These are phyloP conservation scores for Mus caroli DNA, from an alignment of 2,797 vertebrate genomes.

Conservation along the genomic window DNA sequence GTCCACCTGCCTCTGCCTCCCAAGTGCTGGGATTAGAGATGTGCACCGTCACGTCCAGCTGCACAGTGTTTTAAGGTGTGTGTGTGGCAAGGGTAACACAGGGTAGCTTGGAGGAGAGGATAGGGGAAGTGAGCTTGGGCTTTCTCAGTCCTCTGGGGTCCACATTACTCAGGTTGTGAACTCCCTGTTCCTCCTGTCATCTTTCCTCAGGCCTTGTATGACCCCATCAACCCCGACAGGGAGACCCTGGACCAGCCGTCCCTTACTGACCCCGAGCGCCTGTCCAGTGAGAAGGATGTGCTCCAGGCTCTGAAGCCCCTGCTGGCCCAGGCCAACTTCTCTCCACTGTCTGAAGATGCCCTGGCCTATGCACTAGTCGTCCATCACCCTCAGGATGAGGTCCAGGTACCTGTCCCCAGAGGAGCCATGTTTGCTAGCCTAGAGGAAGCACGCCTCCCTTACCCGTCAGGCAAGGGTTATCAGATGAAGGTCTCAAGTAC, in stretches of 20 bases:
- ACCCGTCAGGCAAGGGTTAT: neutral
- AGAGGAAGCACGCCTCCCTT: neutral
- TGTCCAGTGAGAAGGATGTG: conserved; percentile 84
- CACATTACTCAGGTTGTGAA: neutral
- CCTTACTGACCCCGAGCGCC: conserved; percentile 81
- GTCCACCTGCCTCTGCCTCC: neutral
- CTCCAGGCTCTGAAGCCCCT: conserved; percentile 83
- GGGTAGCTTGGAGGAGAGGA: neutral
- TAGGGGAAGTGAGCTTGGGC: neutral
- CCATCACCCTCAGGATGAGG: conserved; percentile 87
- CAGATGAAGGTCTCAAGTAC: neutral
- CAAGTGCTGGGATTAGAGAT: neutral
- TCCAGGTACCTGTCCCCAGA: conserved; percentile 82
- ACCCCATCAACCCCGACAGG: conserved; percentile 88
- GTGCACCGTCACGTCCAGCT: neutral
- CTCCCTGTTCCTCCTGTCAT: neutral
- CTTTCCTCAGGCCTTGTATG: conserved; percentile 82
- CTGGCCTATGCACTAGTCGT: conserved; percentile 86
- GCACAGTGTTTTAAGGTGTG: neutral
- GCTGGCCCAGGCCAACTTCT: conserved; percentile 88
- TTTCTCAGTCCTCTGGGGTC: neutral
- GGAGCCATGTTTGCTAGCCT: neutral
- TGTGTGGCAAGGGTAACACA: neutral
- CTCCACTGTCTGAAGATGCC: conserved; percentile 83
- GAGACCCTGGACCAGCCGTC: conserved; percentile 83